Evolutionary conservation across 2,113 vertebrate species (phyloP), one percentile per base, ranked within the genome.

Genomic region (Hippocampus abdominalis): DNA sequence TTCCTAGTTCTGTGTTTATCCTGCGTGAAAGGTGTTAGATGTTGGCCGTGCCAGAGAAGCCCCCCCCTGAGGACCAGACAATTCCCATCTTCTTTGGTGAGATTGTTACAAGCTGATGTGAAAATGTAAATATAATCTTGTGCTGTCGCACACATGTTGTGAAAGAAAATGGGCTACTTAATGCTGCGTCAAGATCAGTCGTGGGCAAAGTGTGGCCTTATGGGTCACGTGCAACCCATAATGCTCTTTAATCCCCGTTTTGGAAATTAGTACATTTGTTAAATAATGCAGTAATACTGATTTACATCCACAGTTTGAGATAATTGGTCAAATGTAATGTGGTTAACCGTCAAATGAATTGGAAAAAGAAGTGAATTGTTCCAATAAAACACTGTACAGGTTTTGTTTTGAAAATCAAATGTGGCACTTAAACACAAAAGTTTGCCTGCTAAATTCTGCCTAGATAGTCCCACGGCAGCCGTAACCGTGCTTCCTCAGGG

Each of bases 21-120:
- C 73, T 82, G 70, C 76, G 80, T 78, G 77, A 80, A 87, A 87
- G 86, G 86, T 90, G 87, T 88, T 81, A 84, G 63, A 77, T 78
- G 75, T 66, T 40, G 69, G 66, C 72, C 72, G 27, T 62, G 71
- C 53, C 1, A 8, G 4, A 76, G 68, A 74, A 76, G 25, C 62
- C 77, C 68, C 72, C 62, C 77, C 68, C 72, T 5, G 20, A 66
- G 51, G 71, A 66, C 68, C 48, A 74, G 72, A 76, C 25, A 6
- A 72, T 69, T 70, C 66, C 66, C 77, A 83, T 85, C 80, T 78
- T 76, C 73, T 71, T 51, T n/a, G 4, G 60, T 11, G 39, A 73
- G 81, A 71, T 67, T 68, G 9, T 80, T 72, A 68, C 13, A 85
- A 64, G 10, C 65, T 69, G 66, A 70, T 53, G 67, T 73, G 76